phyloP scores from a whole-genome alignment of 2,888 invertebrate species.

The Oscheius sp. region DNA sequence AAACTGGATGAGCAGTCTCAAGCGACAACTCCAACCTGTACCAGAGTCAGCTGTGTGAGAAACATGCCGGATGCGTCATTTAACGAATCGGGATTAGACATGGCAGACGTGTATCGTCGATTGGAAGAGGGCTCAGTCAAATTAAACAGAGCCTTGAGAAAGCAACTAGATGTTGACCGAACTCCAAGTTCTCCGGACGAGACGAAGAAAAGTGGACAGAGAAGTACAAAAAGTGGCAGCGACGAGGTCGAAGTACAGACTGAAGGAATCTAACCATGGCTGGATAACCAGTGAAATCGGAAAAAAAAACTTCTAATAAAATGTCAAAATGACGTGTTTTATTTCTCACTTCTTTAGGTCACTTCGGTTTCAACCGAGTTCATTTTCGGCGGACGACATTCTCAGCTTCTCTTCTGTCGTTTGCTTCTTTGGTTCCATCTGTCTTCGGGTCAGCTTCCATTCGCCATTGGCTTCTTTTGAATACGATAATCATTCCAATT shows the following conservation, averaged over 20 bases:
- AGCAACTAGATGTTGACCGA: neutral
- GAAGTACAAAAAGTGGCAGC: neutral
- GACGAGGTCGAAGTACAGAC: neutral
- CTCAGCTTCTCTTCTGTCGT: neutral
- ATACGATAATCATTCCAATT: no score
- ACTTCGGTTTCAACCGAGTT: neutral
- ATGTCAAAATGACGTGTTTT: neutral
- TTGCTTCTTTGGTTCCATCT: no score
- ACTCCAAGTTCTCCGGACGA: slow-evolving; percentile 7
- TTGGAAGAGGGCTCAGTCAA: slow-evolving; percentile 8
- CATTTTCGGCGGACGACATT: neutral
- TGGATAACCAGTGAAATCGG: neutral
- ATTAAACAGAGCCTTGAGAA: neutral
- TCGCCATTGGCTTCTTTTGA: no score
- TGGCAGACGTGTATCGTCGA: slow-evolving; percentile 25
- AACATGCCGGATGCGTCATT: slow-evolving; percentile 21
- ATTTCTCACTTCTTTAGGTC: neutral
- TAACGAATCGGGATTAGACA: neutral
- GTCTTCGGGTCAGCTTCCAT: no score
- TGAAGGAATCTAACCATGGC: neutral
- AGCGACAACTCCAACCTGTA: slow-evolving; percentile 9
- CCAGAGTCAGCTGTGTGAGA: slow-evolving; percentile 21
- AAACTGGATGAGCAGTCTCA: neutral
- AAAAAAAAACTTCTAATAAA: neutral
- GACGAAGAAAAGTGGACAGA: neutral